These are phyloP conservation scores for Thymelicus acteon DNA, from an alignment of 2,888 invertebrate genomes.

Conservation along the genomic window DNA sequence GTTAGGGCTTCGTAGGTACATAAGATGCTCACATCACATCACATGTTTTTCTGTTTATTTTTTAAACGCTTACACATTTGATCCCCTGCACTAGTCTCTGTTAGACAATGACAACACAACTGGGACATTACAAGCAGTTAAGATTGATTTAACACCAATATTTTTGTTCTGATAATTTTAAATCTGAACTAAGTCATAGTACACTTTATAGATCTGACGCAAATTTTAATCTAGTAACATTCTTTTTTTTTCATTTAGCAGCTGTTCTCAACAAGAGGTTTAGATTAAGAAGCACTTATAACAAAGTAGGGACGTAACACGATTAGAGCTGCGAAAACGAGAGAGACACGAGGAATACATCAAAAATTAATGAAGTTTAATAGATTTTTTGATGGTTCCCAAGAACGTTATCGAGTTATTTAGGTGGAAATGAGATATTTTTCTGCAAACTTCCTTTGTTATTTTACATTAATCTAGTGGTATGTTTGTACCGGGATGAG, in stretches of 20 bases:
- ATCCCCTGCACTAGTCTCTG: too few relatives aligned
- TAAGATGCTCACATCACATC: too few relatives aligned
- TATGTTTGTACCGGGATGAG: background rate
- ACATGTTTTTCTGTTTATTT: too few relatives aligned
- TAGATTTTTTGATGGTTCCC: background rate
- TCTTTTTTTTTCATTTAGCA: background rate
- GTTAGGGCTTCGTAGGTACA: too few relatives aligned
- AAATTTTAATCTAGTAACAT: too few relatives aligned
- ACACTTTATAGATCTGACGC: too few relatives aligned
- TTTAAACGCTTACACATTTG: too few relatives aligned
- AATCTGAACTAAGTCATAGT: too few relatives aligned
- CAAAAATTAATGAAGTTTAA: constrained; percentile 4
- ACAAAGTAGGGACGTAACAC: background rate
- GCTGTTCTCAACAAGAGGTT: background rate
- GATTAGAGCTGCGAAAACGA: background rate
- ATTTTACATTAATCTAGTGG: background rate
- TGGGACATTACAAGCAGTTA: too few relatives aligned
- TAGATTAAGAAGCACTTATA: background rate
- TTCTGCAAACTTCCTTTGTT: background rate
- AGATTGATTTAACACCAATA: too few relatives aligned
- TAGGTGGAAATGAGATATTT: background rate
- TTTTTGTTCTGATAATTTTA: too few relatives aligned
- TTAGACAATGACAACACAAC: too few relatives aligned
- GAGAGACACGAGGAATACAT: background rate
- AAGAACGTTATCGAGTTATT: background rate